Evolutionary conservation across 2,113 vertebrate genomes (phyloP).

Genomic region (Tringa solitaria): DNA sequence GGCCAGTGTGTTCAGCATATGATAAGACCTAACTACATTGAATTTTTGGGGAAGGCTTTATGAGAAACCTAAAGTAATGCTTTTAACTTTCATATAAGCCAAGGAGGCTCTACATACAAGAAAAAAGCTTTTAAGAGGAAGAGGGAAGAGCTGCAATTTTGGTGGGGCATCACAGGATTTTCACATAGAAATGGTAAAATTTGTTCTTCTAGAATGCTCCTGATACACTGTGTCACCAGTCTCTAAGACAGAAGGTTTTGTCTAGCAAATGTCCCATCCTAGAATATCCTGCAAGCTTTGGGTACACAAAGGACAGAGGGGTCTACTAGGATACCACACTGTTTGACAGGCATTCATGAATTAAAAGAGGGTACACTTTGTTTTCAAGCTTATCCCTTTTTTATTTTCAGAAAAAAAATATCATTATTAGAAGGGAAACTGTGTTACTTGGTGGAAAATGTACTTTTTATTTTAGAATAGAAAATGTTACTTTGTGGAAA

Average conservation of each 20-base stretch:
- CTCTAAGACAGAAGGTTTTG: background rate
- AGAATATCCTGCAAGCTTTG: background rate
- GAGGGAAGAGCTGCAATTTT: background rate
- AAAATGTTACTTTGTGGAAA: background rate
- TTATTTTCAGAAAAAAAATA: background rate
- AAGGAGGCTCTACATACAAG: rapidly evolving
- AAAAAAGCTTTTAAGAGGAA: background rate
- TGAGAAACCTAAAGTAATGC: background rate
- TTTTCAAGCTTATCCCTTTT: background rate
- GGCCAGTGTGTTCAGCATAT: background rate
- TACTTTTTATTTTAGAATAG: background rate
- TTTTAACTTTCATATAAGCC: background rate
- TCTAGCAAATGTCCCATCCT: background rate
- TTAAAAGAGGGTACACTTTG: background rate
- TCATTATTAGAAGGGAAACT: background rate
- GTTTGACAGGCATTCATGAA: background rate
- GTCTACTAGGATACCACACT: background rate
- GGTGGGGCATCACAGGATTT: background rate
- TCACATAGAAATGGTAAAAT: background rate
- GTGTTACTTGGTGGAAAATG: background rate
- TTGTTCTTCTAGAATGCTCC: background rate
- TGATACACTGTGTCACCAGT: no score
- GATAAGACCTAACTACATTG: background rate
- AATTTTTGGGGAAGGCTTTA: background rate
- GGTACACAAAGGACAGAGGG: background rate